These are phyloP conservation scores for Rhabdomys dilectus DNA, from an alignment of 2,113 vertebrate species.

Conservation along the genomic window DNA sequence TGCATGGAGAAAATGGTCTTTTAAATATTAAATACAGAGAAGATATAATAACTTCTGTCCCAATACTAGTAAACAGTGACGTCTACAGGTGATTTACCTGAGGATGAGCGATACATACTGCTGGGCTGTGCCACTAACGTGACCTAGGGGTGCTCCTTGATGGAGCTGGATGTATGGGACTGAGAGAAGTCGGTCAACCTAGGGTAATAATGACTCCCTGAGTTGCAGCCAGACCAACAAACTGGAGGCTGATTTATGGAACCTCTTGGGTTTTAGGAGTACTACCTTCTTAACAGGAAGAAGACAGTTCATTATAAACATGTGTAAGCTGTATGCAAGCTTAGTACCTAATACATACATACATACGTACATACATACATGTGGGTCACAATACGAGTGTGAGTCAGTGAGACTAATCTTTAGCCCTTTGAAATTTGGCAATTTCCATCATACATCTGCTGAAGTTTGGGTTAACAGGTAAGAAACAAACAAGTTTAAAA, in stretches of 20 bases:
- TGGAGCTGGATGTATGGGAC: not conserved
- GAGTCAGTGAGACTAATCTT: not conserved
- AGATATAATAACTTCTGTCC: not conserved
- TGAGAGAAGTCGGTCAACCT: not conserved
- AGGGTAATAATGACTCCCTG: not conserved
- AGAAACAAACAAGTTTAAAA: conserved; percentile 14
- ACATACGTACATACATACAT: not conserved
- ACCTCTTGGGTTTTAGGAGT: conserved; percentile 18
- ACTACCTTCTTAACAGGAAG: not conserved
- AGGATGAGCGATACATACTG: not conserved
- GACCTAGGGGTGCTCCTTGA: not conserved
- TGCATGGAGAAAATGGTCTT: not conserved
- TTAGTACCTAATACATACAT: not conserved
- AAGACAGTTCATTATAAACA: conserved; percentile 26
- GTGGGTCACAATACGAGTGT: not conserved
- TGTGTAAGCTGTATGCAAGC: not conserved
- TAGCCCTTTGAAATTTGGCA: not conserved
- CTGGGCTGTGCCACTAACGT: not conserved
- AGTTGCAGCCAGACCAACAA: not conserved
- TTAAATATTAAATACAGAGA: not conserved
- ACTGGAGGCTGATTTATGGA: not conserved
- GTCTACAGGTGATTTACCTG: not conserved
- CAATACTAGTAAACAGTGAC: not conserved
- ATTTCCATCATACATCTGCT: not conserved
- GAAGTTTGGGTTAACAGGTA: not conserved